phyloP scores from a whole-genome alignment of 2,113 vertebrate species.

The Camelus dromedarius region DNA sequence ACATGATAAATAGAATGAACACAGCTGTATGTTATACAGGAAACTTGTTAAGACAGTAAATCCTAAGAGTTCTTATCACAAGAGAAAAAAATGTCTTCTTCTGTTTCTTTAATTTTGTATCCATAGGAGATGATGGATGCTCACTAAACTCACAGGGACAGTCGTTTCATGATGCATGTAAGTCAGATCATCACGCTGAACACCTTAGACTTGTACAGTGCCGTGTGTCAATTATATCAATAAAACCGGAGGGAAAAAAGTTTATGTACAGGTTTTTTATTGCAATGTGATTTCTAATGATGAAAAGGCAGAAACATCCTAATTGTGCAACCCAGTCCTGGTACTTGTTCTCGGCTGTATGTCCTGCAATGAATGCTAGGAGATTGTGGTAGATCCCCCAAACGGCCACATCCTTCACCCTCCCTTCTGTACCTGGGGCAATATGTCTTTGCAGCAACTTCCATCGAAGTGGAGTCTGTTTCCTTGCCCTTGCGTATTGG shows the following conservation, averaged over 20 bases:
- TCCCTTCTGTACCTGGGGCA: not conserved
- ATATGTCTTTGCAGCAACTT: not conserved
- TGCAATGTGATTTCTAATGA: not conserved
- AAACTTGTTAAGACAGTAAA: not conserved
- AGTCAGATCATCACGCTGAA: not conserved
- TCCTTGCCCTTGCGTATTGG: not conserved
- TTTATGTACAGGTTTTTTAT: not conserved
- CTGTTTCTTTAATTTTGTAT: not conserved
- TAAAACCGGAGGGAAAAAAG: not conserved
- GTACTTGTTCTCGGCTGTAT: accelerated
- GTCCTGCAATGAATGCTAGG: not conserved
- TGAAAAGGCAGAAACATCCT: not conserved
- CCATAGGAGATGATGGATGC: not conserved
- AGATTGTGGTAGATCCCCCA: not conserved
- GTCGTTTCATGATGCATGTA: not conserved
- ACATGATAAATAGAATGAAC: not conserved
- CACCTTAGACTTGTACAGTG: not conserved
- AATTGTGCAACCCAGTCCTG: not conserved
- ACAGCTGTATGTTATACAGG: not conserved
- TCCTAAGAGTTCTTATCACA: not conserved
- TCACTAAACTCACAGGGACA: not conserved
- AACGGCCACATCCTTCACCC: not conserved
- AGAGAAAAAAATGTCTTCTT: not conserved
- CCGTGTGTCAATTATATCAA: not conserved
- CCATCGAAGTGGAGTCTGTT: not conserved